Conservation (phyloP, 2,888 invertebrate species). For the Papilio gigon region DNA sequence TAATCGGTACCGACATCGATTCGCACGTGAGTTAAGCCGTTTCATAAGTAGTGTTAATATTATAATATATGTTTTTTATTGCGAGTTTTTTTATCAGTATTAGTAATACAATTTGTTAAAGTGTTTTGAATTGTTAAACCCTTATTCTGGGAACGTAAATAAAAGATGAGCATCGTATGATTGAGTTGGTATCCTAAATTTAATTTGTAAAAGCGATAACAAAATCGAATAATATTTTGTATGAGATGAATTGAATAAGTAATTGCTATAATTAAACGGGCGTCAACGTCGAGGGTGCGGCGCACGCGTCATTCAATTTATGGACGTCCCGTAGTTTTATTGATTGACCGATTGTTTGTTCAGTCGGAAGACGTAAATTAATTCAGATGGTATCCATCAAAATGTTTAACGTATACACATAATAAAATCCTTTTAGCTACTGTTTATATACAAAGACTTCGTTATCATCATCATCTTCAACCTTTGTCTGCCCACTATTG, state of each 20-base stretch:
- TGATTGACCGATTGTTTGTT: constrained; percentile 68
- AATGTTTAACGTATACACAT: not conserved
- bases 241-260: constrained; percentile 1
- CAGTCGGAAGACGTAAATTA: constrained; percentile 43
- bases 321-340: constrained; percentile 61
- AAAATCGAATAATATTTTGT: constrained; percentile 6
- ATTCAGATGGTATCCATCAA: not conserved
- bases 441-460: not conserved
- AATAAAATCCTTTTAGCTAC: not conserved
- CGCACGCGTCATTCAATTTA: constrained; percentile 72
- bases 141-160: not conserved
- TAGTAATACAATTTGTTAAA: not conserved
- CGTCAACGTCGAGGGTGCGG: constrained; percentile 65
- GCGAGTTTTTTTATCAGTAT: not conserved
- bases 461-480: no score
- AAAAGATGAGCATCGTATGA: not conserved
- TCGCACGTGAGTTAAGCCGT: no score
- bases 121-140: not conserved
- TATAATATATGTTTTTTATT: not conserved
- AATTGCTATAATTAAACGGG: constrained; percentile 37
- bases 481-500: no score
- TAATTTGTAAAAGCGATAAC: not conserved
- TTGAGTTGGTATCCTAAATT: not conserved
- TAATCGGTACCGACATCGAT: no score
- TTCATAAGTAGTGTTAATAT: no score